Conservation (phyloP, 1,140 invertebrate species). For the Ridgeia piscesae region DNA sequence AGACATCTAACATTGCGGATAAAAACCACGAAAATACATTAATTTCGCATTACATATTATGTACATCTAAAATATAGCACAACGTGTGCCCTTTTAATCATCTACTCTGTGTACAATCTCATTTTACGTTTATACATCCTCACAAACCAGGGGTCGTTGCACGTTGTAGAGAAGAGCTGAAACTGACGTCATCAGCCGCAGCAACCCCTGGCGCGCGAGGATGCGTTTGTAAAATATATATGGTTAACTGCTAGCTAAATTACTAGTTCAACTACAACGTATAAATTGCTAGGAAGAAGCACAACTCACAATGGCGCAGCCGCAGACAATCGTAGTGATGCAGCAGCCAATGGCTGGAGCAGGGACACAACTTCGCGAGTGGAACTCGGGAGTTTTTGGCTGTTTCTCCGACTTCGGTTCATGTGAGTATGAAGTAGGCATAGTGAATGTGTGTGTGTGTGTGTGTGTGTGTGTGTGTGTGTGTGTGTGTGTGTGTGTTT, state of each 20-base stretch:
- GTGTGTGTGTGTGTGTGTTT: background rate
- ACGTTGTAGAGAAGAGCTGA: too few species aligned
- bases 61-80: too few species aligned
- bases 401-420: background rate
- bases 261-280: background rate
- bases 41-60: too few species aligned
- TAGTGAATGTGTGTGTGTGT: too few species aligned
- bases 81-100: too few species aligned
- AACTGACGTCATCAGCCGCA: too few species aligned
- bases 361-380: background rate
- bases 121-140: too few species aligned
- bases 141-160: too few species aligned
- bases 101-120: too few species aligned
- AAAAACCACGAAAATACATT: too few species aligned
- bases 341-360: background rate
- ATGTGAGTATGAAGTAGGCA: background rate
- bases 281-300: background rate
- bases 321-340: background rate
- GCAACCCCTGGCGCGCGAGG: too few species aligned
- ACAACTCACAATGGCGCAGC: background rate
- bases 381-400: background rate
- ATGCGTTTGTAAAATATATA: background rate
- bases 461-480: background rate
- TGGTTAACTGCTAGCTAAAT: background rate
- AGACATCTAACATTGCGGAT: too few species aligned